These are phyloP conservation scores for Lamprotornis superbus DNA, from an alignment of 2,113 vertebrate genomes.

Conservation along the genomic window DNA sequence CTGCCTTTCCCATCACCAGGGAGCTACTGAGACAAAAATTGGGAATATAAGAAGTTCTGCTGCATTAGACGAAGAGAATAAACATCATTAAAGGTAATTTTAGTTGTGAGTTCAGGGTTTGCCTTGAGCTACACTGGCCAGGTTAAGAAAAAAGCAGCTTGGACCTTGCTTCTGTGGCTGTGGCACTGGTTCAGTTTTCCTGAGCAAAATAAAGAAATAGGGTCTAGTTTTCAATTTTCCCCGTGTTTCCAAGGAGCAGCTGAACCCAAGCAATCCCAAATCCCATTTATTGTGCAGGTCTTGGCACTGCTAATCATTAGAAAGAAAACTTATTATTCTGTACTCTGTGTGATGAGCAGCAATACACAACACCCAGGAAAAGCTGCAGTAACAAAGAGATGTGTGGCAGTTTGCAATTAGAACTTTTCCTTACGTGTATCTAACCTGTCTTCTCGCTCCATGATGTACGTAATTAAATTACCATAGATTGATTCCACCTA, in stretches of 20 bases:
- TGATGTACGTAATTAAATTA: conserved; percentile 54
- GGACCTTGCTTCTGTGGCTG: rapidly evolving
- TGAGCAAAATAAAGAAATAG: neutral
- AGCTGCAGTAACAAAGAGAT: neutral
- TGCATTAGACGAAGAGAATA: neutral
- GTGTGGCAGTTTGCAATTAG: neutral
- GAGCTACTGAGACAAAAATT: neutral
- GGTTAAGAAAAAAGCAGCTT: neutral
- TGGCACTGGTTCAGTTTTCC: neutral
- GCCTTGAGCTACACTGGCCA: neutral
- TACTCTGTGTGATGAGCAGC: neutral
- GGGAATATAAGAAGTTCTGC: neutral
- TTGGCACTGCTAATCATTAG: neutral
- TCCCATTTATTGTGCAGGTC: neutral
- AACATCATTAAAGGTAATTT: neutral
- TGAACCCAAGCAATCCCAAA: neutral
- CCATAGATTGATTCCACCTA: conserved; percentile 59
- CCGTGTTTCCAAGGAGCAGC: neutral
- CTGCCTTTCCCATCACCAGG: neutral
- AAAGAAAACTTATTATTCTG: neutral
- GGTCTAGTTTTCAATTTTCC: neutral
- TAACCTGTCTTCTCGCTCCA: conserved; percentile 27
- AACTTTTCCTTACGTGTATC: neutral
- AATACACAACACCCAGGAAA: neutral
- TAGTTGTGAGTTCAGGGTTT: neutral